Base-by-base conservation (phyloP, 2,113 vertebrate genomes). In the Pongo pygmaeus region DNA sequence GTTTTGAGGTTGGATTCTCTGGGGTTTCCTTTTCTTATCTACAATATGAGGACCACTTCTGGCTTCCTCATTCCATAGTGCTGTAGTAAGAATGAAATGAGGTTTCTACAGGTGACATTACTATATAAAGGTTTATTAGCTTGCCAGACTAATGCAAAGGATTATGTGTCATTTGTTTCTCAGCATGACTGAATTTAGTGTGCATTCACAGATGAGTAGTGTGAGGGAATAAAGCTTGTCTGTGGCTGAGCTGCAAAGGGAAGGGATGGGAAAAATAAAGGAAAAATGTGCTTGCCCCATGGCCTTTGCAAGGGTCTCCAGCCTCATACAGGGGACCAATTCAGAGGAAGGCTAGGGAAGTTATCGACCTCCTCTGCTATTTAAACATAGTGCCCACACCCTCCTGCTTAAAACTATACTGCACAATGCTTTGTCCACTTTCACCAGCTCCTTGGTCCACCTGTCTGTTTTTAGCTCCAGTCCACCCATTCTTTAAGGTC, bases 171-270 rank as follows among this genome's bases (percentile, higher is more conserved):
- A 48, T 86, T 52, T 77, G 5, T 20, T 20, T 57, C 25, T n/a
- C 43, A 80, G 77, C 61, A n/a, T 88, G 64, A 96, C 64, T 85
- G n/a, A 57, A 80, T 50, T 88, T 43, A 50, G 52, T 4, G 30
- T 57, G 8, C 32, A 46, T 84, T 94, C 8, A 75, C 32, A 84
- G 69, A 79, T 4, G 40, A 85, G n/a, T 0, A 12, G n/a, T 69
- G n/a, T 12, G 40, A 57, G 16, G 90, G 67, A 52, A 38, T 6
- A 64, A 59, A 81, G 32, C 12, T 57, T 20, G 46, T 46, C 48
- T 0, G n/a, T 35, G 83, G 77, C 32, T 90, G 52, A 74, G 80
- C 59, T 59, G 23, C 20, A 59, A 48, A 50, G 5, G 35, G 35
- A 43, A 69, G 25, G 59, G 30, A 67, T 17, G 64, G 22, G 48